Percentiles rank a stretch among this genome's conserved stretches.
phyloP scores from a whole-genome alignment of 2,113 vertebrate genomes.

The Chaetodon trifascialis region DNA sequence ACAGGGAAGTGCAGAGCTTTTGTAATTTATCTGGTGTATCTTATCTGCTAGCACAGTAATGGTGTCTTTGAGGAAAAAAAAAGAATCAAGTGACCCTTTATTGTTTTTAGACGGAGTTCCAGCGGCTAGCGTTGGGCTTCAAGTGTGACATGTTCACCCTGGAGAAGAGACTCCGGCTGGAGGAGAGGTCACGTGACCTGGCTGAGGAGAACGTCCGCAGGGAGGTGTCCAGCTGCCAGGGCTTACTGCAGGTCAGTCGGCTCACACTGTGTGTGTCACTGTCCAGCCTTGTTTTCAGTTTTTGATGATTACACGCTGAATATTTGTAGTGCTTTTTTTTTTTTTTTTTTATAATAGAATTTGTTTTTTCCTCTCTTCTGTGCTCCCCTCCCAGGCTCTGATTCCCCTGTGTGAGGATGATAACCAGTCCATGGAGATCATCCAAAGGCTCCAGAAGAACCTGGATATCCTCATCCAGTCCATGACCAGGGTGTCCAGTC shows the following conservation, averaged over 20 bases:
- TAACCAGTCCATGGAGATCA: constrained; percentile 92
- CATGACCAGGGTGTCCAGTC: constrained; percentile 90
- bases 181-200: constrained; percentile 93
- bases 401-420: constrained; percentile 92
- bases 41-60: not conserved
- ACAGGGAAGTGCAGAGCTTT: not conserved
- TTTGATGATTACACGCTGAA: not conserved
- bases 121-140: constrained; percentile 94
- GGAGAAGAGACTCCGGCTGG: constrained; percentile 94
- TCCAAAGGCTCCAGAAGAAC: constrained; percentile 92
- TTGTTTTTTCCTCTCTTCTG: not conserved
- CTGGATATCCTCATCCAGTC: constrained; percentile 91
- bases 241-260: constrained; percentile 89
- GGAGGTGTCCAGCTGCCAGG: constrained; percentile 92
- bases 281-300: too few species aligned
- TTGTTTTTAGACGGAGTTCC: constrained; percentile 90
- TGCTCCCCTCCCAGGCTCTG: constrained; percentile 83
- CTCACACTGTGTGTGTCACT: too few species aligned
- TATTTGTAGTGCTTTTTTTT: not conserved
- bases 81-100: not conserved
- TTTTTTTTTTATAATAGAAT: too few species aligned
- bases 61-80: fast-evolving
- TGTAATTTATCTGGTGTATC: not conserved
- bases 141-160: constrained; percentile 97
- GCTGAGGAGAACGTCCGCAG: constrained; percentile 95